These are phyloP conservation scores for Eupithecia pulchellata DNA, from an alignment of 2,888 invertebrate genomes.

Conservation along the genomic window DNA sequence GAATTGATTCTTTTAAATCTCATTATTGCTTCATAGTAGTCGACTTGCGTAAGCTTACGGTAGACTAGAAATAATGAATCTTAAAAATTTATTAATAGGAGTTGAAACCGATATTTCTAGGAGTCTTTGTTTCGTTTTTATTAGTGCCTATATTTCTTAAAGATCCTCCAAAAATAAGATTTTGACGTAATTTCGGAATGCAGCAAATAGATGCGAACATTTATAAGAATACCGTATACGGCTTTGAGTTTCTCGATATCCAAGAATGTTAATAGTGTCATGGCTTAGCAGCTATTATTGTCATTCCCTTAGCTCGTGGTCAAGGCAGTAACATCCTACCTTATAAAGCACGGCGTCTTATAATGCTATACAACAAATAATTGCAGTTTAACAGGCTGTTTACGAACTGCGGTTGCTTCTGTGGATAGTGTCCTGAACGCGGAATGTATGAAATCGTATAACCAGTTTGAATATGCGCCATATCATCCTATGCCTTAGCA, in stretches of 20 bases:
- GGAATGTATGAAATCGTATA: slow-evolving; percentile 23
- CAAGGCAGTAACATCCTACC: slow-evolving; percentile 74
- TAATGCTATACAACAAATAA: not conserved
- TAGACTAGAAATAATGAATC: slow-evolving; percentile 10
- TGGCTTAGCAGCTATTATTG: slow-evolving; percentile 64
- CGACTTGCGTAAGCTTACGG: slow-evolving; percentile 36
- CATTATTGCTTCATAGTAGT: slow-evolving; percentile 33
- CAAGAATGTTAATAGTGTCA: slow-evolving; percentile 71
- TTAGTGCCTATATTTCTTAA: not conserved
- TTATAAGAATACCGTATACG: slow-evolving; percentile 25
- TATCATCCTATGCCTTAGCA: slow-evolving; percentile 49
- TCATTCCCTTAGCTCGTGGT: slow-evolving; percentile 60
- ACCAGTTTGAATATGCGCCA: slow-evolving; percentile 57
- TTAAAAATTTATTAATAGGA: not conserved
- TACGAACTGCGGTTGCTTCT: not conserved
- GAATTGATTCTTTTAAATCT: slow-evolving; percentile 46
- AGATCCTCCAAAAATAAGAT: slow-evolving; percentile 6
- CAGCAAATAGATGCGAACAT: slow-evolving; percentile 42
- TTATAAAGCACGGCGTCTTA: slow-evolving; percentile 12
- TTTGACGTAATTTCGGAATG: slow-evolving; percentile 40
- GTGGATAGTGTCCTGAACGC: slow-evolving; percentile 10
- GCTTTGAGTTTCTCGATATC: slow-evolving; percentile 42
- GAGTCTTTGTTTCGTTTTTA: not conserved
- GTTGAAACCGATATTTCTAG: not conserved
- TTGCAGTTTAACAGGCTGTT: not conserved